These are phyloP conservation scores for Chelonus insularis DNA, from an alignment of 1,140 invertebrate genomes.

Conservation along the genomic window DNA sequence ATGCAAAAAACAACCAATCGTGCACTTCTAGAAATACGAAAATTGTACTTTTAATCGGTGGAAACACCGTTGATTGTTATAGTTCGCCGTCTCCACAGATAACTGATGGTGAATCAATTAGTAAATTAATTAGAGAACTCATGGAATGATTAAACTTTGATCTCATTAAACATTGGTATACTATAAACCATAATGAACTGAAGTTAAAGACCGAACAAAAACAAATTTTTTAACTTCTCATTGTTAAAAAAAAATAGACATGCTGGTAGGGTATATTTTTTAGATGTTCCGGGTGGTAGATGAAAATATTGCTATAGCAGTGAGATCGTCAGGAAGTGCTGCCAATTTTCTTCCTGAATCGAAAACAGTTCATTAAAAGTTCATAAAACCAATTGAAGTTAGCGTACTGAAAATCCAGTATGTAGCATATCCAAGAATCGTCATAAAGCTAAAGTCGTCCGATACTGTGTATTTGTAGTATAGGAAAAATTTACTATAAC, in stretches of 20 bases:
- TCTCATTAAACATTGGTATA: conserved; percentile 11
- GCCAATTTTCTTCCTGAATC: conserved; percentile 30
- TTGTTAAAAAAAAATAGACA: no score
- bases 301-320: conserved; percentile 1
- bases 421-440: not conserved
- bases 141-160: not conserved
- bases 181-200: conserved; percentile 26
- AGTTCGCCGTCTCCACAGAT: no score
- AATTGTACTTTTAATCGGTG: no score
- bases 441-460: not conserved
- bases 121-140: no score
- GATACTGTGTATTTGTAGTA: not conserved
- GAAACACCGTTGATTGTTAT: no score
- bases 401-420: not conserved
- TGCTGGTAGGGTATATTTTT: no score
- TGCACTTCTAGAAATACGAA: no score
- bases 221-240: conserved; percentile 16
- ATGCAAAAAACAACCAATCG: no score
- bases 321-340: conserved; percentile 43
- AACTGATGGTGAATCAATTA: no score
- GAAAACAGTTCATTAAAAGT: not conserved
- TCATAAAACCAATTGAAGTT: not conserved
- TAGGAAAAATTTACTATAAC: not conserved
- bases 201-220: conserved; percentile 11
- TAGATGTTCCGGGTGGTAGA: conserved; percentile 45